A percentile compares a stretch with the other conserved stretches of the same genome.
These are phyloP conservation scores for Lontra canadensis DNA, from an alignment of 2,113 vertebrate species.

Conservation along the genomic window DNA sequence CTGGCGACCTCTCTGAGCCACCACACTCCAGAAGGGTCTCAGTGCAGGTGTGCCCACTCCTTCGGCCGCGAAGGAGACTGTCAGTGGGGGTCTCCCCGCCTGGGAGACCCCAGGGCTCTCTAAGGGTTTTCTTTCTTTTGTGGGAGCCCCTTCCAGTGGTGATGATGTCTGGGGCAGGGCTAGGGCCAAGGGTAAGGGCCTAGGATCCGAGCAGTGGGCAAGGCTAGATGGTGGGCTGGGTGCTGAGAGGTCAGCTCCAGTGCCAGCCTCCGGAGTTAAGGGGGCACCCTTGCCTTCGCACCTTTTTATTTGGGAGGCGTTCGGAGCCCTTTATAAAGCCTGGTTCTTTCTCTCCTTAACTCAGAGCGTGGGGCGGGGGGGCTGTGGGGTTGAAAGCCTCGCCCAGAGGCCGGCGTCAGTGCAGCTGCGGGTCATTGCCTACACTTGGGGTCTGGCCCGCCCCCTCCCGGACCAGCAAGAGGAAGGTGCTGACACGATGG, in stretches of 20 bases:
- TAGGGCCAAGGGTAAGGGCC: neutral
- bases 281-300: rapidly evolving
- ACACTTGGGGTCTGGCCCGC: neutral
- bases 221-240: neutral
- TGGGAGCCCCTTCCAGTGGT: neutral
- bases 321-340: neutral
- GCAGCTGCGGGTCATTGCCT: neutral
- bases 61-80: rapidly evolving
- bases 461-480: neutral
- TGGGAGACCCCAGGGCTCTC: neutral
- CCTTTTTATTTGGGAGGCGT: too few relatives aligned
- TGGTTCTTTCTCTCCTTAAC: rapidly evolving
- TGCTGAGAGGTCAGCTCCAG: too few relatives aligned
- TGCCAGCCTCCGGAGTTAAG: neutral
- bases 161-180: too few relatives aligned
- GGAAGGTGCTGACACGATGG: neutral
- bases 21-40: neutral
- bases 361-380: rapidly evolving
- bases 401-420: neutral
- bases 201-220: neutral
- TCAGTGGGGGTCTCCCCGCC: neutral
- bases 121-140: neutral
- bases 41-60: too few relatives aligned
- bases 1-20: rapidly evolving
- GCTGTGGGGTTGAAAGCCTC: rapidly evolving